phyloP scores from a whole-genome alignment of 2,797 vertebrate species.

The Gambusia yucatana region DNA sequence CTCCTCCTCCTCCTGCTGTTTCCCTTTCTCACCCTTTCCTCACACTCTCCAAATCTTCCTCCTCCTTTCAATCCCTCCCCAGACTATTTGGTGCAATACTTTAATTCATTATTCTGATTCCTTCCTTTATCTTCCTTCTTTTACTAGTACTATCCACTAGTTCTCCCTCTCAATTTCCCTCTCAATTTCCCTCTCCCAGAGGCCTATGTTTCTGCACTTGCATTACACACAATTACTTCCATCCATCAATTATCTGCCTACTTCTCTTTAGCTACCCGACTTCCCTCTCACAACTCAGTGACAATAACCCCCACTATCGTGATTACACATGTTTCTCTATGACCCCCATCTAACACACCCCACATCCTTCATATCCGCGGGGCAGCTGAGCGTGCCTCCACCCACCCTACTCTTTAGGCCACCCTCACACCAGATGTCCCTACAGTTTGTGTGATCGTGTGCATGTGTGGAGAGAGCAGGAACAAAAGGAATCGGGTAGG shows the following conservation, averaged over 20 bases:
- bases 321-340: conserved; percentile 60
- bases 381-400: conserved; percentile 66
- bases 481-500: conserved; percentile 61
- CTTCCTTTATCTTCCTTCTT: conserved; percentile 24
- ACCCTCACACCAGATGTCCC: conserved; percentile 78
- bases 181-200: conserved; percentile 64
- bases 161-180: conserved; percentile 34
- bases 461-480: conserved; percentile 46
- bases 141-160: conserved; percentile 38
- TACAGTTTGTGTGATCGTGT: conserved; percentile 65
- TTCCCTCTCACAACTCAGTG: conserved; percentile 57
- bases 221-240: conserved; percentile 80
- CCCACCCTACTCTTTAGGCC: conserved; percentile 27
- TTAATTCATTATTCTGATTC: conserved; percentile 48
- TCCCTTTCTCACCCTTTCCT: conserved; percentile 6
- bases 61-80: conserved; percentile 27
- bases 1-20: conserved; percentile 6
- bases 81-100: conserved; percentile 27
- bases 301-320: conserved; percentile 60
- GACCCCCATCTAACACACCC: conserved; percentile 54
- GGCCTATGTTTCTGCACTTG: conserved; percentile 72
- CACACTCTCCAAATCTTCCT: conserved; percentile 17
- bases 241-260: conserved; percentile 79
- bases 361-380: conserved; percentile 43
- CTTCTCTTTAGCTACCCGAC: conserved; percentile 63